Evolutionary conservation across 1,140 invertebrate genomes (phyloP).

Genomic region (Colletes gigas): DNA sequence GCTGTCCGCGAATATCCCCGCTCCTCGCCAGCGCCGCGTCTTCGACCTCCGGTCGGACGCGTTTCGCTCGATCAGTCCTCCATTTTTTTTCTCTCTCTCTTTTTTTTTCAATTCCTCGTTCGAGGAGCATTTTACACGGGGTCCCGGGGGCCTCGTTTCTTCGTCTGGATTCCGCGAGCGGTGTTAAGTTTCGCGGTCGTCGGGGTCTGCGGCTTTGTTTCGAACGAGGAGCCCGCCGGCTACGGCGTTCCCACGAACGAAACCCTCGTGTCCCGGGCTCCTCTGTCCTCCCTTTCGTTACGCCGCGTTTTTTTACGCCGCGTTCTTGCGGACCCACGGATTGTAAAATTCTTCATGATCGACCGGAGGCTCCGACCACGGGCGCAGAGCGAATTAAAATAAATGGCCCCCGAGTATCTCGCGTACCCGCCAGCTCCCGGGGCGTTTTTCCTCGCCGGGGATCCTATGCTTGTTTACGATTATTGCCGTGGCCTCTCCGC

Average conservation of each 20-base stretch:
- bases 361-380: not conserved
- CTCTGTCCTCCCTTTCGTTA: conserved; percentile 34
- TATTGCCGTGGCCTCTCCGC: conserved; percentile 10
- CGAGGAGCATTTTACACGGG: conserved; percentile 15
- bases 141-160: conserved; percentile 40
- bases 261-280: conserved; percentile 24
- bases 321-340: conserved; percentile 7
- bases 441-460: not conserved
- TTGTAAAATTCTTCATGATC: conserved; percentile 44
- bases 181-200: conserved; percentile 74
- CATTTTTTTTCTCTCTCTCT: conserved; percentile 28
- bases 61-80: not conserved
- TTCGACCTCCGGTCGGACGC: not conserved
- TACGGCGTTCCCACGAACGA: conserved; percentile 64
- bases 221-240: conserved; percentile 42
- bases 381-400: conserved; percentile 30
- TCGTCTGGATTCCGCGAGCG: conserved; percentile 64
- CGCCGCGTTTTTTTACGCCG: conserved; percentile 8
- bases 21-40: not conserved
- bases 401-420: not conserved
- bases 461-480: conserved; percentile 39
- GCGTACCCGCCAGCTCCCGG: too few relatives aligned
- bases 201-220: conserved; percentile 71
- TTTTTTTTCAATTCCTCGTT: too few relatives aligned
- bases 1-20: not conserved